Conservation (phyloP, 2,888 invertebrate genomes). For the Halictus quadricinctus region DNA sequence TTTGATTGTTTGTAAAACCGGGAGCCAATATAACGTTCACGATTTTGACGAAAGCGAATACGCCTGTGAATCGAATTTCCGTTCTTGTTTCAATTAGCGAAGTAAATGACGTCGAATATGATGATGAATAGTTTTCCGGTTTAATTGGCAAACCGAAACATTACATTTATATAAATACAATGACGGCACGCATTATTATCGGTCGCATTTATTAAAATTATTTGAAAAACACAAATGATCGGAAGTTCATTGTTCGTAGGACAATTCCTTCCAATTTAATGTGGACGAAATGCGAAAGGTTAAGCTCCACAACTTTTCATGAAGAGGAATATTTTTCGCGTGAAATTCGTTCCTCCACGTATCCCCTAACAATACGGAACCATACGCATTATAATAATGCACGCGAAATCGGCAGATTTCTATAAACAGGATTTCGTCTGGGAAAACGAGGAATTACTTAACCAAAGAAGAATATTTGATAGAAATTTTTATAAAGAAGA, state of each 20-base stretch:
- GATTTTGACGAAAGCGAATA: background rate
- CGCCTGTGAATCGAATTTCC: background rate
- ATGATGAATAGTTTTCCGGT: conserved; percentile 23
- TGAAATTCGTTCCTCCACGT: background rate
- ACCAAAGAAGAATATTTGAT: no score
- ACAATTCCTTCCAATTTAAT: conserved; percentile 2
- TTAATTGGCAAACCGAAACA: conserved; percentile 43
- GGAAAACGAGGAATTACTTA: background rate
- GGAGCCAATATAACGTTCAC: background rate
- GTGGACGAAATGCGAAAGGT: background rate
- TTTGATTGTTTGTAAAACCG: background rate
- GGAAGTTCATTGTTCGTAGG: background rate
- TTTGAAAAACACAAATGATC: background rate
- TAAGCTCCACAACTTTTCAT: background rate
- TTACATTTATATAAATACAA: conserved; percentile 18
- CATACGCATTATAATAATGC: background rate
- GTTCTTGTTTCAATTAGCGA: conserved; percentile 31
- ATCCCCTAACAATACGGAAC: background rate
- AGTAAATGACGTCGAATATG: conserved; percentile 14
- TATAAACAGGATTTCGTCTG: background rate
- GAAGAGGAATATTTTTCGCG: background rate
- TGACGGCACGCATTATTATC: background rate
- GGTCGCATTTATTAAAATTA: background rate
- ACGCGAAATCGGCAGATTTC: background rate
- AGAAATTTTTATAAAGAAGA: background rate